A percentile compares a stretch with the other conserved stretches of the same genome.
Conservation (phyloP, 2,113 vertebrate genomes). For the Mesitornis unicolor region DNA sequence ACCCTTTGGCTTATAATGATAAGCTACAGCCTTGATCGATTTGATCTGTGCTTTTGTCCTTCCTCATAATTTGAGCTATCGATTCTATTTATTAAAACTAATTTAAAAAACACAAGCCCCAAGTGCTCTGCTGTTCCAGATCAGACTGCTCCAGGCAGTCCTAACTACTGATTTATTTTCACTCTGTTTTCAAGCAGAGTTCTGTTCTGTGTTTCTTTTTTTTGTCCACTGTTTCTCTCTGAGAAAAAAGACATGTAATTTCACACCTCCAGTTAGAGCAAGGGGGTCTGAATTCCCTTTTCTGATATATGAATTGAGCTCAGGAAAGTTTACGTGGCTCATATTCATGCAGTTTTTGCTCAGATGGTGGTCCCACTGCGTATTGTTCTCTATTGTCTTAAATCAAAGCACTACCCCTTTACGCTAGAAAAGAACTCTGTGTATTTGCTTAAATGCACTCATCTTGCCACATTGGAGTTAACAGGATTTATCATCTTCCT, state of each 20-base stretch:
- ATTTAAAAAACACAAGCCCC: slow-evolving; percentile 33
- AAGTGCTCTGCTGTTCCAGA: slow-evolving; percentile 27
- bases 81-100: slow-evolving; percentile 60
- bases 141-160: background rate
- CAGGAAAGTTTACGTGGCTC: background rate
- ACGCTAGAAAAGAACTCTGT: background rate
- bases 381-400: background rate
- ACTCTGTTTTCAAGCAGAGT: slow-evolving; percentile 36
- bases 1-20: slow-evolving; percentile 14
- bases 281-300: background rate
- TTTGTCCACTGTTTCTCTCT: background rate
- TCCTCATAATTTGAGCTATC: slow-evolving; percentile 49
- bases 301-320: background rate
- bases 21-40: slow-evolving; percentile 31
- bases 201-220: background rate
- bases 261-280: background rate
- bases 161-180: slow-evolving; percentile 50
- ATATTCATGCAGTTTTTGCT: background rate
- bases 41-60: slow-evolving; percentile 52
- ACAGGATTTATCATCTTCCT: background rate
- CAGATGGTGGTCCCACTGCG: background rate
- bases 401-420: background rate
- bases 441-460: background rate
- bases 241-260: background rate
- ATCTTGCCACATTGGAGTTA: background rate